phyloP scores from a whole-genome alignment of 2,888 invertebrate genomes.

The Sesamia inferens region DNA sequence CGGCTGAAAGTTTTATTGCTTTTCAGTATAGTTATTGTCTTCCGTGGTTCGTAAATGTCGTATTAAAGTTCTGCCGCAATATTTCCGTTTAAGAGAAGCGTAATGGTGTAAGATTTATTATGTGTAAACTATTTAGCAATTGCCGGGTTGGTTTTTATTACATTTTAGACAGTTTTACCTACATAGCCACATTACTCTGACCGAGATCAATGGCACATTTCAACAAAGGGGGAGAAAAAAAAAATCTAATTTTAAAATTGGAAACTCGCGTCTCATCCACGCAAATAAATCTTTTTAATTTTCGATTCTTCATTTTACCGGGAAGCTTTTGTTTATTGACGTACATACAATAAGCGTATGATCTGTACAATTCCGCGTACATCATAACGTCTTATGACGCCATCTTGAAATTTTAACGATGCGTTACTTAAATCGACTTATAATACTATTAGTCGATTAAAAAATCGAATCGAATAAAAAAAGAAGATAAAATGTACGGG shows the following conservation, averaged over 20 bases:
- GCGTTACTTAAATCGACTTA: constrained; percentile 46
- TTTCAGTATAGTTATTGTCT: constrained; percentile 52
- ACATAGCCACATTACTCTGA: background rate
- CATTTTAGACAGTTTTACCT: constrained; percentile 10
- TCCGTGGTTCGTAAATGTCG: constrained; percentile 56
- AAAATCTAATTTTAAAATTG: constrained; percentile 21
- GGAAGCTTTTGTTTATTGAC: constrained; percentile 56
- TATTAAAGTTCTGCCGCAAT: constrained; percentile 41
- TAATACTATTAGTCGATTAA: constrained; percentile 31
- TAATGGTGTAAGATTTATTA: constrained; percentile 46
- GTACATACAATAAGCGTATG: constrained; percentile 44
- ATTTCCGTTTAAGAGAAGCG: constrained; percentile 38
- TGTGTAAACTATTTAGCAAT: constrained; percentile 31
- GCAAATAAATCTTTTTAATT: constrained; percentile 48
- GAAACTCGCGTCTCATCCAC: constrained; percentile 34
- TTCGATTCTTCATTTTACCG: constrained; percentile 44
- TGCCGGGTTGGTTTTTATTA: constrained; percentile 18
- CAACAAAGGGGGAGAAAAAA: constrained; percentile 15
- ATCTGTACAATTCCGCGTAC: constrained; percentile 48
- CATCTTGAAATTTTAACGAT: constrained; percentile 50
- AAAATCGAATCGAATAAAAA: too few species aligned
- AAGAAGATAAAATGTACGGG: too few species aligned
- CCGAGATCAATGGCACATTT: constrained; percentile 48
- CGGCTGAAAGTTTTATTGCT: constrained; percentile 53
- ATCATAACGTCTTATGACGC: constrained; percentile 41